phyloP scores from a whole-genome alignment of 2,797 vertebrate genomes.

The Anolis apletophallus region DNA sequence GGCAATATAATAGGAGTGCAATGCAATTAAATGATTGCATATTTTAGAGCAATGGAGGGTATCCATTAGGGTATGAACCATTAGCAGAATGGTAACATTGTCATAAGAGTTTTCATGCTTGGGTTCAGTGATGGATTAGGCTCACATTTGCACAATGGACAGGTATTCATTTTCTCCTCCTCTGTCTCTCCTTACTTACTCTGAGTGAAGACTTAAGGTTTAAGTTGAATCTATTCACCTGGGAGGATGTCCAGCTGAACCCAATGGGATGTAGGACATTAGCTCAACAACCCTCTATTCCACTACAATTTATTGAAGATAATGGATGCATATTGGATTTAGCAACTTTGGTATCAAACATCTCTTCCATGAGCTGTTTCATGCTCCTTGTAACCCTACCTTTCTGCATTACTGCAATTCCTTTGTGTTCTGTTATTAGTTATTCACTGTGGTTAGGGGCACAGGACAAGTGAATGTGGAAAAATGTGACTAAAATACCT shows the following conservation, averaged over 20 bases:
- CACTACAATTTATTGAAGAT: no score
- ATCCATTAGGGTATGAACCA: conserved; percentile 68
- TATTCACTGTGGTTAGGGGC: no score
- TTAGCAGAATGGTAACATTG: conserved; percentile 65
- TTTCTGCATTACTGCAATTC: no score
- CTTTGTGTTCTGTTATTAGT: no score
- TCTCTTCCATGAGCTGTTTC: no score
- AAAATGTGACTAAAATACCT: no score
- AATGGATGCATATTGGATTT: no score
- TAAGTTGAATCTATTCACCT: background rate
- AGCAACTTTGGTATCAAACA: no score
- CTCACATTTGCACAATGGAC: conserved; percentile 30
- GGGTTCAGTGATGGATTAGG: conserved; percentile 56
- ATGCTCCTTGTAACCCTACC: no score
- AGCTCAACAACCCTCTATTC: no score
- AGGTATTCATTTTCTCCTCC: conserved; percentile 41
- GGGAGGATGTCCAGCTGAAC: background rate
- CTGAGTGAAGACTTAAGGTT: background rate
- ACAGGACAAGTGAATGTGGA: no score
- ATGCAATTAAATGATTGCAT: conserved; percentile 79
- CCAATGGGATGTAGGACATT: background rate
- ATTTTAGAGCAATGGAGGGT: conserved; percentile 76
- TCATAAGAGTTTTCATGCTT: conserved; percentile 58
- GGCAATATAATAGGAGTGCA: conserved; percentile 79
- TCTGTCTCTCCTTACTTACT: conserved; percentile 9